Evolutionary conservation across 2,888 invertebrate genomes (phyloP), one percentile per base, ranked within the genome.

Genomic region (Apeira syringaria): DNA sequence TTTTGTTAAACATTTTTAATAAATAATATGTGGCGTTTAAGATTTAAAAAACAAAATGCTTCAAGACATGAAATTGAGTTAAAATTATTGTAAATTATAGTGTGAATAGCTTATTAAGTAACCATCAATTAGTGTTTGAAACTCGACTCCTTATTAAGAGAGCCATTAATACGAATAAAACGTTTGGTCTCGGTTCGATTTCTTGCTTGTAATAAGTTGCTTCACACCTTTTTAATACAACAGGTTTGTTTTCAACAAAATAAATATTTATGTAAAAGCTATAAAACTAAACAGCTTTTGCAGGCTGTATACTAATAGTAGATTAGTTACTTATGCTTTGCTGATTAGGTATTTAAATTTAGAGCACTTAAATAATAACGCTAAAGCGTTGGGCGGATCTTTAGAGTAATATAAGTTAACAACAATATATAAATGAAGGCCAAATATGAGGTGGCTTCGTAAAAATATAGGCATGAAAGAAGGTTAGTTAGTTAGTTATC

Each of bases 111-210:
- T 33, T 25, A 35, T 28, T 13, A 22, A 24, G 8, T 7, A 13
- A 5, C 9, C 2, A 22, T 20, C 11, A 26, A 10, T 17, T 8
- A 17, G 7, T 25, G 27, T 18, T 17, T 5, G 13, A 12, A 34
- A 24, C 34, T 34, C 31, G 32, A 36, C n/a, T 43, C 43, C 47
- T 39, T 47, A 37, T 36, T 32, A 6, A 33, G 46, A 27, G 18
- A 36, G 25, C 8, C 13, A 39, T 29, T 33, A 38, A 43, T 37
- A 29, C 13, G 10, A 31, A 25, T 33, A 25, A 34, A 24, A 25
- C 25, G 26, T 29, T 44, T 17, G 24, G 33, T 17, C 5, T 28
- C 10, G 24, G 28, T 11, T 15, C 17, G 4, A 13, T 20, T 15
- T 4, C 3, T 15, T 15, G 4, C 15, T 15, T 15, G 15, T 3